Evolutionary conservation across 2,113 vertebrate species (phyloP), one percentile per base, ranked within the genome.

Genomic region (Cochlearius cochlearius): DNA sequence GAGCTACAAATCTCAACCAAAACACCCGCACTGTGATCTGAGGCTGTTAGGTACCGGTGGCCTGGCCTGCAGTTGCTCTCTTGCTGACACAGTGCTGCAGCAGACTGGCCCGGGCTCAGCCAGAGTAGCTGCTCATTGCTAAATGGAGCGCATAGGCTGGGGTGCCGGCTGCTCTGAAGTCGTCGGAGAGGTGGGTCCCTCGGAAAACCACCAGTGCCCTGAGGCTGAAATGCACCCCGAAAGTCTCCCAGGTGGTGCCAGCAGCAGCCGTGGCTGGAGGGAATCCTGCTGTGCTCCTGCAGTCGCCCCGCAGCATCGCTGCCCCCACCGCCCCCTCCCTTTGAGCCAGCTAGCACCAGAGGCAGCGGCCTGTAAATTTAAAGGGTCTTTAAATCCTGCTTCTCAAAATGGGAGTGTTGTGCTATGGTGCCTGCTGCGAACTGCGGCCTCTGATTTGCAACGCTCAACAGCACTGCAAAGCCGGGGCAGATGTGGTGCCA

Each of bases 31-130:
- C 32, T 55, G 56, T 20, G 8, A 12, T 30, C 32, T 49, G 11
- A 45, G 15, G 26, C 41, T 72, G 18, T 32, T 26, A 13, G 0
- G 0, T n/a, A 5, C 5, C 0, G 0, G 7, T 55, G 8, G 29
- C 25, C 22, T 1, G 2, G 36, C 11, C 29, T 45, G 43, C 0
- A 16, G n/a, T 10, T 32, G 12, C 22, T 69, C 17, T 23, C 45
- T 39, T 29, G 26, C 45, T 43, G 8, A 3, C 0, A 0, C 0
- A 10, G 43, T 7, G 15, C 34, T 22, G 23, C 78, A 64, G 64
- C 43, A 55, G 58, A 20, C 34, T 16, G 39, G 38, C 34, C 52
- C 0, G 0, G 14, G 47, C 29, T 39, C 59, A 53, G 16, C 10
- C 69, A n/a, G 11, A 27, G 11, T 11, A 25, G 34, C 1, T 3